phyloP scores from a whole-genome alignment of 2,113 vertebrate species.

The Prionailurus viverrinus region DNA sequence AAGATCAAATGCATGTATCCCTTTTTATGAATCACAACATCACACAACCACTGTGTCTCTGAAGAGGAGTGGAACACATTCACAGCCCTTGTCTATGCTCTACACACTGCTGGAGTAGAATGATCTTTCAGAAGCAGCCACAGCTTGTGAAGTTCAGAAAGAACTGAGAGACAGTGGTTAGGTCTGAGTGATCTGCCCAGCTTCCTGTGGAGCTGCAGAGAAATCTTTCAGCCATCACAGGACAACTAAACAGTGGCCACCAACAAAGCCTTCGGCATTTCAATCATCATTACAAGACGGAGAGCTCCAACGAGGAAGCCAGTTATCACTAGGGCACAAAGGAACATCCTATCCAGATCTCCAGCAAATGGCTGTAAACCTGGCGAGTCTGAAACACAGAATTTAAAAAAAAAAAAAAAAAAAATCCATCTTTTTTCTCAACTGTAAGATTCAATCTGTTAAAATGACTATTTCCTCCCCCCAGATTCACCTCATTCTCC shows the following conservation, averaged over 20 bases:
- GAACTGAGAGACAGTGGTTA: not conserved
- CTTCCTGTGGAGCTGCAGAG: not conserved
- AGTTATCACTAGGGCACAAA: not conserved
- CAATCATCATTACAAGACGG: not conserved
- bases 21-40: not conserved
- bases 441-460: not conserved
- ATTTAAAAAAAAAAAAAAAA: not conserved
- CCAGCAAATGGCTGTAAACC: slow-evolving; percentile 12
- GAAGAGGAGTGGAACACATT: not conserved
- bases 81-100: not conserved
- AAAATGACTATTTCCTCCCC: not conserved
- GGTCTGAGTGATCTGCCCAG: not conserved
- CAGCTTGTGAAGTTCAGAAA: not conserved
- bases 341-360: not conserved
- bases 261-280: not conserved
- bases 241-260: not conserved
- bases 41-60: no score
- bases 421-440: not conserved
- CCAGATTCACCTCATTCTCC: not conserved
- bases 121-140: not conserved
- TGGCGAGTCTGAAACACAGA: slow-evolving; percentile 25
- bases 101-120: not conserved
- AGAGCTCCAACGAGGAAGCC: not conserved
- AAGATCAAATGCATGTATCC: not conserved
- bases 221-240: not conserved